Conservation (phyloP, 2,113 vertebrate genomes). For the Blennius ocellaris region DNA sequence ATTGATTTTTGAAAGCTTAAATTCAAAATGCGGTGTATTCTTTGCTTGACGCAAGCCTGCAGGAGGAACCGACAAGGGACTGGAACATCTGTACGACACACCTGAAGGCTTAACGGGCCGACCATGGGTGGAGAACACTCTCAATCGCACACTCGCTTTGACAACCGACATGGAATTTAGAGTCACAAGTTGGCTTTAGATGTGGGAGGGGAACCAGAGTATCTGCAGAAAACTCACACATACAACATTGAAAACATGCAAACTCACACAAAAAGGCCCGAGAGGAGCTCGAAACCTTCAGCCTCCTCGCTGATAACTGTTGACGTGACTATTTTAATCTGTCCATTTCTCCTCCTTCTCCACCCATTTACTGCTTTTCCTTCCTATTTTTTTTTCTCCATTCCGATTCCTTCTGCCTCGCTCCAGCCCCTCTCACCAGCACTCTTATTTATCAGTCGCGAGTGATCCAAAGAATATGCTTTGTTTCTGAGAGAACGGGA, state of each 20-base stretch:
- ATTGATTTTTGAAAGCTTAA: no score
- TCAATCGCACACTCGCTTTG: no score
- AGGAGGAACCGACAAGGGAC: not conserved
- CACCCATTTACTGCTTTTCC: constrained; percentile 2
- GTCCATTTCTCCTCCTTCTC: not conserved
- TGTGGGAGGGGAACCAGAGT: no score
- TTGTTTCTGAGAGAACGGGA: constrained; percentile 68
- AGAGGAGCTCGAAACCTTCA: no score
- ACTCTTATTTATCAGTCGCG: constrained; percentile 63
- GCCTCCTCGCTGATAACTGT: no score
- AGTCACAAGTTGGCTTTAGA: not conserved
- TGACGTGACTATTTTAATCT: not conserved
- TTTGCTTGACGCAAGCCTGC: not conserved
- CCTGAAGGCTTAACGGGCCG: no score
- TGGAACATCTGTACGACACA: constrained; percentile 4
- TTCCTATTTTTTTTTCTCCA: not conserved
- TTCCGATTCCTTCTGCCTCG: constrained; percentile 17
- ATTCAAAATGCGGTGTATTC: not conserved
- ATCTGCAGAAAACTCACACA: no score
- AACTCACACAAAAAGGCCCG: no score
- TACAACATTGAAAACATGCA: no score
- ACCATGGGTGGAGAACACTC: no score
- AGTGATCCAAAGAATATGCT: constrained; percentile 76
- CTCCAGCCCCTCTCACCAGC: constrained; percentile 49
- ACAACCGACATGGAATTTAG: not conserved